Base-by-base conservation (phyloP, 2,797 vertebrate genomes). In the Poecilia picta region DNA sequence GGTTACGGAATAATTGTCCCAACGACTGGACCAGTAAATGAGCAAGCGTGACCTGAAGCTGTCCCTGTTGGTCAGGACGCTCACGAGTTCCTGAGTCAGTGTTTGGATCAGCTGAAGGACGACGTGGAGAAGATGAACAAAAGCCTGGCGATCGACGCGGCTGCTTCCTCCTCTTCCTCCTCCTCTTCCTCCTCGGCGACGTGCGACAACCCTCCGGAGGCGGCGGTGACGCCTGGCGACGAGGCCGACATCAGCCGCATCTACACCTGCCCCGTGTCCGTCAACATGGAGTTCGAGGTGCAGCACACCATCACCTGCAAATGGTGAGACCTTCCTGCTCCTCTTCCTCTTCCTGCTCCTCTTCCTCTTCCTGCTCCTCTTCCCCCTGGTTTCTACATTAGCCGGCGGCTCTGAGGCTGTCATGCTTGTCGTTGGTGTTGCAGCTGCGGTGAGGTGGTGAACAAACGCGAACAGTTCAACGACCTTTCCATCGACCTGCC, bases 51-150 rank as follows among this genome's bases (percentile, higher is more conserved):
- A 57, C 18, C 2, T 8, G 8, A 31, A 2, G 3, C 1, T 47
- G 33, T 68, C 46, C 23, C 36, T 78, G 33, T 79, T 83, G 3
- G 3, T 68, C 82, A 99, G 98, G 98, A 99, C 85, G 98, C 98
- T 47, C 98, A 99, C 75, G 98, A 99, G 93, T 99, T 99, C 92
- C 90, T 99, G 91, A 99, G 98, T 90, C 98, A 99, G 92, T 99
- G 98, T 94, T 94, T 99, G 93, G 98, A 99, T 92, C 98, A 99
- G 91, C 93, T 99, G 74, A 99, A 99, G 89, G 98, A 99, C 16
- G 98, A 99, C n/a, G 97, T 99, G 91, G 98, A 98, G 88, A 99
- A 98, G 85, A 94, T 99, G 87, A 99, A 99, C 92, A 99, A 98
- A 94, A 97, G 93, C 81, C 98, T 96, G 95, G 96, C 96, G 73